phyloP scores from a whole-genome alignment of 1,140 invertebrate genomes.

The Potamilus streckersoni region DNA sequence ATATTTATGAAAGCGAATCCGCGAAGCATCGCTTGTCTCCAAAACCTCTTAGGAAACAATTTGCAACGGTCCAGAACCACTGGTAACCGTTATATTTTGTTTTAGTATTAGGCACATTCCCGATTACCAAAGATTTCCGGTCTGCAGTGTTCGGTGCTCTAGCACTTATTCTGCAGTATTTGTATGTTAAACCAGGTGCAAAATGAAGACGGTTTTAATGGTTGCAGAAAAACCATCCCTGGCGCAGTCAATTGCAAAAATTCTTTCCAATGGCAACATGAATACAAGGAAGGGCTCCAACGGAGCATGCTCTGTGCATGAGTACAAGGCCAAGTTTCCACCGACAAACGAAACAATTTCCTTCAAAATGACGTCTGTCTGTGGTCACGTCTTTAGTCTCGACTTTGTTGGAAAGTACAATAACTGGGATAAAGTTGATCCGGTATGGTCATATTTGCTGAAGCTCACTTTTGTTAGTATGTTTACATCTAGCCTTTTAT shows the following conservation, averaged over 20 bases:
- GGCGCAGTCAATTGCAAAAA: conserved; percentile 93
- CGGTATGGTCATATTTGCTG: conserved; percentile 72
- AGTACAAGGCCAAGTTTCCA: conserved; percentile 85
- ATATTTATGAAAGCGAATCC: no score
- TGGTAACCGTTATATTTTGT: no score
- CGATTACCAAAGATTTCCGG: no score
- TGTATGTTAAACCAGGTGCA: not conserved
- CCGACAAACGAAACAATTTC: conserved; percentile 70
- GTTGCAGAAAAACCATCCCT: conserved; percentile 99
- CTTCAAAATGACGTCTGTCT: conserved; percentile 98
- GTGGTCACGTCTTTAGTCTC: conserved; percentile 96
- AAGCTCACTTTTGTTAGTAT: no score
- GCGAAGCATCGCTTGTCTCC: no score
- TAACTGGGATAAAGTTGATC: conserved; percentile 98
- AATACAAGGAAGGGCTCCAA: conserved; percentile 90
- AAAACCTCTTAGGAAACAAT: no score
- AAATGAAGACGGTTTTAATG: conserved; percentile 92
- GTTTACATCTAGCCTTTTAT: no score
- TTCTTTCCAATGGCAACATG: conserved; percentile 90
- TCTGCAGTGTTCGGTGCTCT: no score
- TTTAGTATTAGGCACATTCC: no score
- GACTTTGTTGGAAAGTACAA: conserved; percentile 98
- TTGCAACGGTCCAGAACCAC: no score
- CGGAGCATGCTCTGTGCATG: conserved; percentile 91
- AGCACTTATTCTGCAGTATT: no score